These are phyloP conservation scores for Drosophila bifasciata DNA, from an alignment of 1,140 invertebrate species.

Conservation along the genomic window DNA sequence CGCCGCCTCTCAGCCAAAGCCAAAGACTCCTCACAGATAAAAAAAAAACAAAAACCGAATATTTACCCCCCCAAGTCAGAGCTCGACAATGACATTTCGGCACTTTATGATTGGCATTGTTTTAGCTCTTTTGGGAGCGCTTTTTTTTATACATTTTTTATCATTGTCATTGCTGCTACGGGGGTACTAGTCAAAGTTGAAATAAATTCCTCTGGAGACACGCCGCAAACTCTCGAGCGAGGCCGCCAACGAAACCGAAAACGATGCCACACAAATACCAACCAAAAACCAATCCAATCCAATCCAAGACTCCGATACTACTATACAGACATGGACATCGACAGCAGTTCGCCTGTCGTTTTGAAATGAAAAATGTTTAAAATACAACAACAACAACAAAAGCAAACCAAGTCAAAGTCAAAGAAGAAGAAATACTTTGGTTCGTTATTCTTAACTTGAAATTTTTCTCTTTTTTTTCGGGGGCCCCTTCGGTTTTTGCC, in stretches of 20 bases:
- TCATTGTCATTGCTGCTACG: constrained; percentile 56
- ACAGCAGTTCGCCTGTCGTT: constrained; percentile 77
- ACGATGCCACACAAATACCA: constrained; percentile 61
- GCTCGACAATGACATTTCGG: constrained; percentile 61
- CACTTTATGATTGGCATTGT: constrained; percentile 67
- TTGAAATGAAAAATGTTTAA: constrained; percentile 78
- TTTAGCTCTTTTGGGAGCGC: constrained; percentile 35
- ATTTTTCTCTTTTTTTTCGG: constrained; percentile 41
- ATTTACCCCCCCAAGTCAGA: constrained; percentile 17
- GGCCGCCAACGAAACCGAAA: constrained; percentile 48
- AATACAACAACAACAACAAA: constrained; percentile 43
- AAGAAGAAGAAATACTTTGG: constrained; percentile 67
- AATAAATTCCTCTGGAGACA: constrained; percentile 48
- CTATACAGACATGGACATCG: constrained; percentile 69
- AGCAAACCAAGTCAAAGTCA: constrained; percentile 1
- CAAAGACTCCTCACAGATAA: constrained; percentile 38
- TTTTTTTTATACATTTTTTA: constrained; percentile 35
- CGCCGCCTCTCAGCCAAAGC: constrained; percentile 59
- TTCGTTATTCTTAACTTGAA: constrained; percentile 67
- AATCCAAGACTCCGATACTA: constrained; percentile 44
- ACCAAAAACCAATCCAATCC: constrained; percentile 16
- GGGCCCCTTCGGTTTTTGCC: constrained; percentile 41
- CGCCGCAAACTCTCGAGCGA: constrained; percentile 20
- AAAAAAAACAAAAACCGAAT: too few species aligned
- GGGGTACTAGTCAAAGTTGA: constrained; percentile 59